Conservation (phyloP, 2,113 vertebrate species). For the Azemiops feae region DNA sequence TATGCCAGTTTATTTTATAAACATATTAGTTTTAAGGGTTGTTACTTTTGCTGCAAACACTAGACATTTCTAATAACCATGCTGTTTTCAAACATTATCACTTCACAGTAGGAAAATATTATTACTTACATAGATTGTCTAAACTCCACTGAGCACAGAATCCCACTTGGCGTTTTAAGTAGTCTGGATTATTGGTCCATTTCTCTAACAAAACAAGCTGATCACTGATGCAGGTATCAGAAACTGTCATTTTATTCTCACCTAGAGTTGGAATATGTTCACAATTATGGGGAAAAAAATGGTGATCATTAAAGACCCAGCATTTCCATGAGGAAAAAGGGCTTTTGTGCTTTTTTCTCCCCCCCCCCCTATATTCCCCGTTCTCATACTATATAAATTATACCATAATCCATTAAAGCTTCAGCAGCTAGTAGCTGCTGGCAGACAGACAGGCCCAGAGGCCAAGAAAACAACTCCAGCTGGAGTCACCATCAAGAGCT, state of each 20-base stretch:
- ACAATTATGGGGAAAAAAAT: neutral
- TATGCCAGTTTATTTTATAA: neutral
- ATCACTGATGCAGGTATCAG: constrained; percentile 89
- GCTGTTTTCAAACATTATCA: neutral
- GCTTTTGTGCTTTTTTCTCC: neutral
- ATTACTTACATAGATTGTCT: constrained; percentile 95
- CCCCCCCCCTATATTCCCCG: neutral
- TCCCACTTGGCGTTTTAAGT: constrained; percentile 94
- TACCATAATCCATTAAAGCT: neutral
- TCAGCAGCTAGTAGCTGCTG: neutral
- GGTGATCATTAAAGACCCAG: neutral
- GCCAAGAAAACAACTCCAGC: neutral
- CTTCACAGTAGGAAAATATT: neutral
- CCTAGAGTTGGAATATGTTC: constrained; percentile 67
- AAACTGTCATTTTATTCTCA: constrained; percentile 98
- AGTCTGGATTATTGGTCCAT: constrained; percentile 90
- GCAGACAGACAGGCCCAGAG: neutral
- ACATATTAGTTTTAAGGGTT: neutral
- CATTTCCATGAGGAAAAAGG: neutral
- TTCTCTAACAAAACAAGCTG: constrained; percentile 88
- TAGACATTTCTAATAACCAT: neutral
- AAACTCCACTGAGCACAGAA: constrained; percentile 99
- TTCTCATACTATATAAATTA: neutral
- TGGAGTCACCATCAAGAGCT: neutral
- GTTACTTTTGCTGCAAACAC: neutral